Conservation (phyloP, 2,888 invertebrate species). For the Lagria hirta region DNA sequence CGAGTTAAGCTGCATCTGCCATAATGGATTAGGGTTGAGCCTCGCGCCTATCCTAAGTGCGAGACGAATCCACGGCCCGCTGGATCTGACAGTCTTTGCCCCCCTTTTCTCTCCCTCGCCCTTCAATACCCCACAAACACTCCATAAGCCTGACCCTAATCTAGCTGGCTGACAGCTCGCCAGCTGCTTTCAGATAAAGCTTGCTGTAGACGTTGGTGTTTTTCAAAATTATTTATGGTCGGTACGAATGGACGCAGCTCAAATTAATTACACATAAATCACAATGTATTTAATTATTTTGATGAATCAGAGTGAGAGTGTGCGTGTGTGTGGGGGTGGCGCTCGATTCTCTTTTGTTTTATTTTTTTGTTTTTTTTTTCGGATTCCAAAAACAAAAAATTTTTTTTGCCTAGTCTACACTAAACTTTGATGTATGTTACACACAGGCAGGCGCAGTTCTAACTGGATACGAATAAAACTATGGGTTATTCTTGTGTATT, state of each 20-base stretch:
- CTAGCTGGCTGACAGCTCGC: conserved; percentile 52
- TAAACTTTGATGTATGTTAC: no score
- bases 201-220: conserved; percentile 44
- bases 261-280: conserved; percentile 37
- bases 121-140: conserved; percentile 36
- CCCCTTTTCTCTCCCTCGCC: conserved; percentile 33
- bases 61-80: conserved; percentile 49
- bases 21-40: conserved; percentile 54
- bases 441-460: conserved; percentile 34
- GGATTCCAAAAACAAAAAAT: no score
- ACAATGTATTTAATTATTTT: conserved; percentile 29
- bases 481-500: conserved; percentile 45
- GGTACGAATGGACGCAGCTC: conserved; percentile 32
- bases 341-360: conserved; percentile 3
- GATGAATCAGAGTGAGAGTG: no score
- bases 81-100: conserved; percentile 47
- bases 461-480: conserved; percentile 45
- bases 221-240: conserved; percentile 43
- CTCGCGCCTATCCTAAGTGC: conserved; percentile 45
- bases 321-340: neutral
- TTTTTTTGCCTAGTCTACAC: no score
- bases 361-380: no score
- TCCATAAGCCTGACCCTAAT: conserved; percentile 52
- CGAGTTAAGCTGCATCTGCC: conserved; percentile 48
- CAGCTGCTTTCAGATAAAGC: conserved; percentile 52